Evolutionary conservation across 2,797 vertebrate genomes (phyloP).

Genomic region (Pangasius macronema): DNA sequence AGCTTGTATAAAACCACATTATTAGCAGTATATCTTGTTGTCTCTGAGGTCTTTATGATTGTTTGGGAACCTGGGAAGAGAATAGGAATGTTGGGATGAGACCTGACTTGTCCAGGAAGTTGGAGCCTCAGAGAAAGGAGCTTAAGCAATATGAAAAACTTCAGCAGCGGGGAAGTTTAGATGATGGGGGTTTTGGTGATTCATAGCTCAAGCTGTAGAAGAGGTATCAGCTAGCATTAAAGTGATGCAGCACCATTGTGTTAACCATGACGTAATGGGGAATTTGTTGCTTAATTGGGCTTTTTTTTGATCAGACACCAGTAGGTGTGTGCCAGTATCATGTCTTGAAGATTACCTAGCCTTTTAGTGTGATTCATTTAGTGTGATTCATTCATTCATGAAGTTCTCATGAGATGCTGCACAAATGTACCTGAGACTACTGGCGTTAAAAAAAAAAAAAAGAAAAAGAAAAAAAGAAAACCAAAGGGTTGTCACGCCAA

Average conservation of each 20-base stretch:
- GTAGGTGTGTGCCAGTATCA: neutral
- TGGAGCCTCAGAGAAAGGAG: neutral
- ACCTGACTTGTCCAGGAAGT: slow-evolving; percentile 25
- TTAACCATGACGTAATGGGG: neutral
- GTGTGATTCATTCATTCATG: neutral
- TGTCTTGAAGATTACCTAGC: neutral
- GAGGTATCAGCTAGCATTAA: neutral
- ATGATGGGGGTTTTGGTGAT: neutral
- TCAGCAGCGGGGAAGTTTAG: neutral
- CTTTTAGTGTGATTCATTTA: neutral
- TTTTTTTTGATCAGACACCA: neutral
- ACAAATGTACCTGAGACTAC: too few species aligned
- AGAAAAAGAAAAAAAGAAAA: too few species aligned
- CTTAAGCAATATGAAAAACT: neutral
- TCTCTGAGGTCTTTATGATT: neutral
- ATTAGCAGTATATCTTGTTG: neutral
- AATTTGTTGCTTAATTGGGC: neutral
- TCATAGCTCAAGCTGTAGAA: neutral
- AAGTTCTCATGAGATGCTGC: neutral
- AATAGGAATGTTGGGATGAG: slow-evolving; percentile 16
- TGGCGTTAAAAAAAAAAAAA: too few species aligned
- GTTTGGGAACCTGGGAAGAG: slow-evolving; percentile 11
- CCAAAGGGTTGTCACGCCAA: too few species aligned
- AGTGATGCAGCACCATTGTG: neutral
- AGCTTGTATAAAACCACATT: neutral